Evolutionary conservation across 2,888 invertebrate species (phyloP), one percentile per base, ranked within the genome.

Genomic region (Epirrhoe tristata): DNA sequence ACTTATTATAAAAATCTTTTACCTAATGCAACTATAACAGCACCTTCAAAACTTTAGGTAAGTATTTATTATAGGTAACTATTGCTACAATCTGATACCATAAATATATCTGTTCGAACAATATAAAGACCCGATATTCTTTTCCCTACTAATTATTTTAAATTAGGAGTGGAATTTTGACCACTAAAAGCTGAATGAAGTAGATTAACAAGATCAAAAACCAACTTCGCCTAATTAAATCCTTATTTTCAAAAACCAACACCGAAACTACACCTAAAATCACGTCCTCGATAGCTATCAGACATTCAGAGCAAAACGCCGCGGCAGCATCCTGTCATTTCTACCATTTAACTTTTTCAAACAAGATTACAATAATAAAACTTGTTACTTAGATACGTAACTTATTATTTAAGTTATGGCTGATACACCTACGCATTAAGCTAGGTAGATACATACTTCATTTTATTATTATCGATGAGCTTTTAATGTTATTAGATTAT

Each of bases 241-340:
- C 58, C 69, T 17, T 58, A 55, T 58, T 54, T 53, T 67, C 66
- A 70, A 63, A 67, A 69, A 70, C 63, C 70, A 73, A 81, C 80
- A 74, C 53, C 59, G 46, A 63, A 63, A 61, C 64, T 67, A 68
- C 83, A 84, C 83, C 81, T 77, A 79, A 81, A 82, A 77, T 75
- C 73, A 73, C 79, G 74, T 81, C 79, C 17, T 66, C 81, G 88
- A 90, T 89, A 76, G 77, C 83, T 86, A 90, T 89, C 89, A 67
- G 74, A 63, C 76, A 81, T 76, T 82, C 82, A 85, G 81, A 77
- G 78, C 79, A 71, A 81, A 83, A 80, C 81, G 85, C 81, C 85
- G 81, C 84, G 76, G 61, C 58, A 53, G 57, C 83, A 86, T 86
- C 86, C 88, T 87, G 89, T 88, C 91, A 88, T 87, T 90, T 88